Evolutionary conservation across 2,888 invertebrate genomes (phyloP), one percentile per base, ranked within the genome.

Genomic region (Scaptomyza caliginosa): DNA sequence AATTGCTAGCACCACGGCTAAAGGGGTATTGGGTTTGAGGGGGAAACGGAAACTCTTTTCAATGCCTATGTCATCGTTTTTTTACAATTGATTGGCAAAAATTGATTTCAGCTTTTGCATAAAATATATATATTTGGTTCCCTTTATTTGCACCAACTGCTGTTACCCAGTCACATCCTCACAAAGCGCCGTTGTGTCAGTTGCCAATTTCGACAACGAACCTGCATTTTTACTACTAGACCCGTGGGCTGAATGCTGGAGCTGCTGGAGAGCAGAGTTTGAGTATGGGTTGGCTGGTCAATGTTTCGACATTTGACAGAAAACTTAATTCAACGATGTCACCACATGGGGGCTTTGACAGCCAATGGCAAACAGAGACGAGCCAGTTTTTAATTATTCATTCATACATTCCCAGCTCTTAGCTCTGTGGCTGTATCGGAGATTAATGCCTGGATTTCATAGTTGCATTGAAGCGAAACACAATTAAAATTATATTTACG

Each of bases 21-120:
- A 4, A 3, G 30, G 32, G 7, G 26, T 11, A 10, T 28, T 28
- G 1, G 2, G 13, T n/a, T n/a, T n/a, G 7, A 3, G 32, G 3
- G 13, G 8, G 4, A 11, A 26, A 26, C 24, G 26, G 30, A 39
- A 42, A 55, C 39, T 45, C 56, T 42, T 56, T 40, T 58, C 73
- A 65, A 43, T 49, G 68, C 57, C 75, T 60, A 64, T 70, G 67
- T 75, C 67, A 62, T 58, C 68, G 81, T 71, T 64, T 77, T 77
- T 84, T 67, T 68, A 67, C 82, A 86, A 86, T 85, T 81, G 87
- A 86, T 85, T 76, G 87, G 74, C 73, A 74, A 77, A 86, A 84
- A 84, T 86, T 73, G 79, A 86, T 81, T 86, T 82, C 68, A 60
- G 82, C 82, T 72, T 78, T 78, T 86, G 74, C 79, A 86, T 86